Base-by-base conservation (phyloP, 1,140 invertebrate species). In the Mercenaria mercenaria region DNA sequence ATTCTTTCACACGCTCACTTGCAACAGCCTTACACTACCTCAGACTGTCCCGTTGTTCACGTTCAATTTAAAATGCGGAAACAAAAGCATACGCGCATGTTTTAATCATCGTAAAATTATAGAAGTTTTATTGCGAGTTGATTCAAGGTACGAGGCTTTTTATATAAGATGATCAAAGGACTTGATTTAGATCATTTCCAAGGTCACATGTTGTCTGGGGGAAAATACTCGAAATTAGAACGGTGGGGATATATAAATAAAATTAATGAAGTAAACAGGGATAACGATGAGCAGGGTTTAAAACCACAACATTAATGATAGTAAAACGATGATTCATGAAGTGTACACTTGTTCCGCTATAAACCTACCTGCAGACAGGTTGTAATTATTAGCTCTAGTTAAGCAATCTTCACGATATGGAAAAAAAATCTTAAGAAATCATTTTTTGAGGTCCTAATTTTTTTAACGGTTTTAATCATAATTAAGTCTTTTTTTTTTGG, bases 121-220 rank as follows among this genome's bases (percentile, higher is more conserved):
- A 72, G 29, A 37, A 72, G 26, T 72, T 72, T 72, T 37, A 72
- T 72, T 72, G 34, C 32, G 23, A 41, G 74, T 47, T 77, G 74
- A 77, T 29, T 77, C 74, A 77, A 50, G 43, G 74, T 77, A 77
- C 74, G 74, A 47, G 50, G 18, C 2, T 47, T 77, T 77, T 77
- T n/a, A 50, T 6, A 50, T 26, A 18, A 26, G 10, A 77, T 77
- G 41, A 50, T 77, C 41, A 52, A 77, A 77, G 74, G 10, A 29
- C 13, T 29, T 6, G 10, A 0, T 32, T 29, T n/a, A 52, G 41
- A 50, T 34, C 41, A 77, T 41, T 47, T 8, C 29, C 74, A 77
- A 77, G 74, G 74, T 77, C 41, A 52, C 1, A 50, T 52, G 74
- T 50, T 50, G 74, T 77, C 74, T 77, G 74, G 74, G 47, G 47